Conservation (phyloP, 1,140 invertebrate species). For the Bathynomus jamesi region DNA sequence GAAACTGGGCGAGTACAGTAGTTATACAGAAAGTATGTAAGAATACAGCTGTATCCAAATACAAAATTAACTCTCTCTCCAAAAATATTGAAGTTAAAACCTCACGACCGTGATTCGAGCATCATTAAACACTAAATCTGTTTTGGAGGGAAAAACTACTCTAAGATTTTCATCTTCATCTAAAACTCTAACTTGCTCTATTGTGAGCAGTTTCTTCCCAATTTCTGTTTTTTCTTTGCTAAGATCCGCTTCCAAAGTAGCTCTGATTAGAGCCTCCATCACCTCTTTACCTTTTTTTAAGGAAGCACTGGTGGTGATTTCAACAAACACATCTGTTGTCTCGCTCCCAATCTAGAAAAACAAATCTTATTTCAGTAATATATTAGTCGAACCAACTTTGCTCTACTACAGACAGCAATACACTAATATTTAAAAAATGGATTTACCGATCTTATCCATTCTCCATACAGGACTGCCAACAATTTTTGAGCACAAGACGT, state of each 20-base stretch:
- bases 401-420: too few relatives aligned
- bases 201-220: slow-evolving; percentile 3
- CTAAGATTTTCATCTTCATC: slow-evolving; percentile 4
- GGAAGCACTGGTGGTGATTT: slow-evolving; percentile 64
- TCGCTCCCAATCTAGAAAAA: slow-evolving; percentile 44
- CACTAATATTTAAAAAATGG: too few relatives aligned
- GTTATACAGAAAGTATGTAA: too few relatives aligned
- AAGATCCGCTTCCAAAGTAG: slow-evolving; percentile 52
- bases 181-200: slow-evolving; percentile 11
- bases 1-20: too few relatives aligned
- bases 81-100: too few relatives aligned
- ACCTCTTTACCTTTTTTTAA: slow-evolving; percentile 59
- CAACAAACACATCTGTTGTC: slow-evolving; percentile 61
- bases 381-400: background rate
- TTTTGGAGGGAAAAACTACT: slow-evolving; percentile 7
- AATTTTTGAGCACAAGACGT: too few relatives aligned
- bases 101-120: too few relatives aligned
- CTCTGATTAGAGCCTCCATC: slow-evolving; percentile 57
- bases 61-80: too few relatives aligned
- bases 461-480: too few relatives aligned
- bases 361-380: background rate
- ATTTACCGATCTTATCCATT: too few relatives aligned
- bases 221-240: slow-evolving; percentile 34
- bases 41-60: too few relatives aligned
- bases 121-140: slow-evolving; percentile 1